These are phyloP conservation scores for Esox masquinongy DNA, from an alignment of 2,797 vertebrate species.

Conservation along the genomic window DNA sequence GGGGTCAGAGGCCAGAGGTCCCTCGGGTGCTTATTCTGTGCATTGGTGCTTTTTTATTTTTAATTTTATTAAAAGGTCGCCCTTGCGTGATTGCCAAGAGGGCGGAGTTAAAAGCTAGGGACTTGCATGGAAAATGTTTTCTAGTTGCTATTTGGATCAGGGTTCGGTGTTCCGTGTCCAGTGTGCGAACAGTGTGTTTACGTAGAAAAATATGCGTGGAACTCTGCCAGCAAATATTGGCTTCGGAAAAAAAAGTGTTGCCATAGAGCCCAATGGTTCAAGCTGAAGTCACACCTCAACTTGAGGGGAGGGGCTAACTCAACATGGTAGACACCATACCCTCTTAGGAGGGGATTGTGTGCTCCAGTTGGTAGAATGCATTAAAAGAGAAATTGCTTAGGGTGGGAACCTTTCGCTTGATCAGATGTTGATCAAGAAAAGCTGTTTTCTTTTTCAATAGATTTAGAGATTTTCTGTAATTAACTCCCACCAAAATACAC, in stretches of 20 bases:
- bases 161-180: constrained; percentile 8
- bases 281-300: constrained; percentile 22
- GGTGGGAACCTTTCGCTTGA: constrained; percentile 20
- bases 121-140: neutral
- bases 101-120: constrained; percentile 47
- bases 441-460: constrained; percentile 48
- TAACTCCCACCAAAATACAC: constrained; percentile 43
- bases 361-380: constrained; percentile 4
- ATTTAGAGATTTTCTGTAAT: constrained; percentile 58
- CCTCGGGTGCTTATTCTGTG: constrained; percentile 58
- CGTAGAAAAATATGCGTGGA: constrained; percentile 21
- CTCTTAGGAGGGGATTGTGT: constrained; percentile 12
- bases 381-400: neutral
- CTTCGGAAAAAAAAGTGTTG: neutral
- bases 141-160: neutral
- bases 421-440: constrained; percentile 51
- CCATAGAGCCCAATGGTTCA: constrained; percentile 11
- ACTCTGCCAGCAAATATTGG: constrained; percentile 22
- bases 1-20: constrained; percentile 30
- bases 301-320: constrained; percentile 19
- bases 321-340: constrained; percentile 1
- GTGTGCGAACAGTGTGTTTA: constrained; percentile 14
- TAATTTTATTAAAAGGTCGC: constrained; percentile 22
- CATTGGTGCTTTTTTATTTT: constrained; percentile 61
- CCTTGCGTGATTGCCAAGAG: constrained; percentile 28